Evolutionary conservation across 2,113 vertebrate species (phyloP).

Genomic region (Micromys minutus): DNA sequence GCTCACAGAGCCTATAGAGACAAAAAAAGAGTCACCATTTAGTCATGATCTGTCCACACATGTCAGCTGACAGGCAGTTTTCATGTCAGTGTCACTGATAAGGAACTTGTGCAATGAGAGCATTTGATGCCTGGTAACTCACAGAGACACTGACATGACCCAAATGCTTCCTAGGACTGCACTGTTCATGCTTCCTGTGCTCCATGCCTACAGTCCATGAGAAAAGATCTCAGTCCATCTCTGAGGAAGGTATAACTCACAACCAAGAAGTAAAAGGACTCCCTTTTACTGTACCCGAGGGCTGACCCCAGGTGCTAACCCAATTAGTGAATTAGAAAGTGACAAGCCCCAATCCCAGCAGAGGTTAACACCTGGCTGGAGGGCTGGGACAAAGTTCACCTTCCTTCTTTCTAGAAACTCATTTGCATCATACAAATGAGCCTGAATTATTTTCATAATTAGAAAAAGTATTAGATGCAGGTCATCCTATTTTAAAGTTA

Average conservation of each 20-base stretch:
- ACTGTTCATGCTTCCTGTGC: background rate
- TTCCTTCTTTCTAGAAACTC: background rate
- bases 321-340: background rate
- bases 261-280: background rate
- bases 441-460: background rate
- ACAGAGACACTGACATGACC: background rate
- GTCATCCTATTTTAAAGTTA: background rate
- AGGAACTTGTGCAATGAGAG: background rate
- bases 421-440: background rate
- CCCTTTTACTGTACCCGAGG: background rate
- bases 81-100: no score
- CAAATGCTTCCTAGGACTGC: background rate
- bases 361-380: background rate
- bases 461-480: background rate
- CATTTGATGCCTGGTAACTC: background rate
- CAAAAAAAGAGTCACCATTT: background rate
- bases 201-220: no score
- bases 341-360: background rate
- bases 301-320: background rate
- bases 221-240: background rate
- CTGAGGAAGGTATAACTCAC: no score
- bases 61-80: rapidly evolving
- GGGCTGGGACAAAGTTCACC: rapidly evolving
- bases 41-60: background rate
- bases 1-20: conserved; percentile 92